A percentile compares a stretch with the other conserved stretches of the same genome.
Conservation (phyloP, 2,888 invertebrate genomes). For the Sarcophaga variegata region DNA sequence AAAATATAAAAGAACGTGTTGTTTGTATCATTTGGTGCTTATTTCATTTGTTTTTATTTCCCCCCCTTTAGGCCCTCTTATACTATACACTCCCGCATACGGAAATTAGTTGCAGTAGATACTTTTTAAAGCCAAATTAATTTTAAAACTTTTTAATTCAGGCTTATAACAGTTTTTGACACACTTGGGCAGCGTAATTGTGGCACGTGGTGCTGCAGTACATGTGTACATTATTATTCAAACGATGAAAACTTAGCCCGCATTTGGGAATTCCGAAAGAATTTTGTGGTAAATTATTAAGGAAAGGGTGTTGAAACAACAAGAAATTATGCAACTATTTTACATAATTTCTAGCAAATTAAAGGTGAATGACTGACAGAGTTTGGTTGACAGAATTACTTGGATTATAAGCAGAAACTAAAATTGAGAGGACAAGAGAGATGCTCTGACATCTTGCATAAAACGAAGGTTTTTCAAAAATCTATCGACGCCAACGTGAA, state of each 20-base stretch:
- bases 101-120: slow-evolving; percentile 46
- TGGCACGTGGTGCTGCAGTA: slow-evolving; percentile 65
- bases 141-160: not conserved
- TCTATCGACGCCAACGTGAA: too few species aligned
- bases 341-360: not conserved
- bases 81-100: slow-evolving; percentile 51
- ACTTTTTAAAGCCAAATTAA: not conserved
- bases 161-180: slow-evolving; percentile 8
- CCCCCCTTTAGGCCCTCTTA: not conserved
- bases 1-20: not conserved
- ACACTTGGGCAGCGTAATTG: slow-evolving; percentile 61
- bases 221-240: slow-evolving; percentile 13
- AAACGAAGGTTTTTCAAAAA: too few species aligned
- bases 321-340: not conserved
- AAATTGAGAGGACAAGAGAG: too few species aligned
- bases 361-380: not conserved
- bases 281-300: not conserved
- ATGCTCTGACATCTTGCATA: too few species aligned
- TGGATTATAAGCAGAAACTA: too few species aligned
- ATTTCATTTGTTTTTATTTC: not conserved
- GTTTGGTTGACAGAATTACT: not conserved
- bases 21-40: not conserved
- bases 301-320: not conserved
- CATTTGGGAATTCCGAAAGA: slow-evolving; percentile 12
- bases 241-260: slow-evolving; percentile 27